Base-by-base conservation (phyloP, 2,797 vertebrate species). In the Vespertilio murinus region DNA sequence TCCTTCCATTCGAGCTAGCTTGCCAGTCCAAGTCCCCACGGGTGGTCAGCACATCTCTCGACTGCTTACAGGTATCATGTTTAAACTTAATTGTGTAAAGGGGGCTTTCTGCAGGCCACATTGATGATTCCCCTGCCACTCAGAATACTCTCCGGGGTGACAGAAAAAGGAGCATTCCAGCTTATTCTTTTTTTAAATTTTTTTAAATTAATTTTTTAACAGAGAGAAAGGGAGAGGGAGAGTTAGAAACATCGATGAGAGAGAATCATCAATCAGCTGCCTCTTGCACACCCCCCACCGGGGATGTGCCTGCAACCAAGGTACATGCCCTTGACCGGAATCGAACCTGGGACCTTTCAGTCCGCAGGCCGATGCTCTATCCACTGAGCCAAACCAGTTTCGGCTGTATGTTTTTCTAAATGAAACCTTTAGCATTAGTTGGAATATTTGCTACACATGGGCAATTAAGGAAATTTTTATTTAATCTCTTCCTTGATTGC, bases 11-110 rank as follows among this genome's bases (percentile, higher is more conserved):
- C 4, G 99, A 99, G 98, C 96, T 99, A 97, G 99, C 99, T 40
- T 99, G 99, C 98, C 99, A 99, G 97, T 99, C 99, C 2, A 99
- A 99, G 98, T 99, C 99, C 69, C 99, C 99, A 4, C 98, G 99
- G 82, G 99, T 99, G 73, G 99, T 99, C 96, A 99, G 99, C 97
- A 99, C 99, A 0, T 99, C 99, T 0, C 97, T 99, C 97, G 99
- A 99, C 97, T 99, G 99, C 97, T 98, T 99, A 93, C 99, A 99
- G 99, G 99, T 99, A 92, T 86, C 56, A 0, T 28, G 5, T 73
- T 86, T 52, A 8, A 75, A 56, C 17, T 65, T 25, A 70, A 18
- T n/a, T 16, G 10, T 74, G 10, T 64, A 12, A 18, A 45, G 71
- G 28, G 38, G 28, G 5, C 65, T 79, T 22, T 79, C 40, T 56